These are phyloP conservation scores for Noctua comes DNA, from an alignment of 2,888 invertebrate genomes.

Conservation along the genomic window DNA sequence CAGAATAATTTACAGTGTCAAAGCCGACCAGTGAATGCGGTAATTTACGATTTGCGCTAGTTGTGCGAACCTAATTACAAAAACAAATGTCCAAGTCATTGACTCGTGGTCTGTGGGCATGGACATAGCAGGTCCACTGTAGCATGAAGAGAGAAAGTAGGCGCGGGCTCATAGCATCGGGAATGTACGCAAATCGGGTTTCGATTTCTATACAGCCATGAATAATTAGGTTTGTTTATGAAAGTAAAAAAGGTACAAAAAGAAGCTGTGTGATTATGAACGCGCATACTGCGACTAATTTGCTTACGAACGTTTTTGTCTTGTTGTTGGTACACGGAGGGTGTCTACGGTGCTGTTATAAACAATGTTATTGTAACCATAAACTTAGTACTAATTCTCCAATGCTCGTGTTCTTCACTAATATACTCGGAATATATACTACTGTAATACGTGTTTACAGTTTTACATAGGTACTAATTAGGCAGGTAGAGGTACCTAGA, in stretches of 20 bases:
- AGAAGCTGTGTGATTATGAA: conserved; percentile 48
- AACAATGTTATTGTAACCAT: background rate
- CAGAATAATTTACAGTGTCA: conserved; percentile 70
- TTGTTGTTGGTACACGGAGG: conserved; percentile 13
- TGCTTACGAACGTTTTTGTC: conserved; percentile 43
- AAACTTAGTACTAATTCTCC: background rate
- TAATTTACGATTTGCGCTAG: conserved; percentile 68
- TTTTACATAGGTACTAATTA: conserved; percentile 11
- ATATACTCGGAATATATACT: background rate
- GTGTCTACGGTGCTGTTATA: background rate
- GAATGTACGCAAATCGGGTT: conserved; percentile 80
- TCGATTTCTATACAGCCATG: conserved; percentile 80
- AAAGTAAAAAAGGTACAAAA: conserved; percentile 65
- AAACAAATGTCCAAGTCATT: conserved; percentile 77
- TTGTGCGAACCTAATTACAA: conserved; percentile 70
- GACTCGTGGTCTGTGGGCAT: conserved; percentile 71
- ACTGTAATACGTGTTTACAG: conserved; percentile 10
- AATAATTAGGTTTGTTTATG: conserved; percentile 66
- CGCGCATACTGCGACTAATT: conserved; percentile 33
- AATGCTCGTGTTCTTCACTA: conserved; percentile 1
- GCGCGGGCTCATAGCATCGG: conserved; percentile 71
- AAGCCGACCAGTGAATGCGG: conserved; percentile 69
- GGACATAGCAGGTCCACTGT: conserved; percentile 74
- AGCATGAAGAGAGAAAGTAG: conserved; percentile 85
- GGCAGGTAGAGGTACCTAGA: background rate